Conservation (phyloP, 2,113 vertebrate genomes). For the Pagrus major region DNA sequence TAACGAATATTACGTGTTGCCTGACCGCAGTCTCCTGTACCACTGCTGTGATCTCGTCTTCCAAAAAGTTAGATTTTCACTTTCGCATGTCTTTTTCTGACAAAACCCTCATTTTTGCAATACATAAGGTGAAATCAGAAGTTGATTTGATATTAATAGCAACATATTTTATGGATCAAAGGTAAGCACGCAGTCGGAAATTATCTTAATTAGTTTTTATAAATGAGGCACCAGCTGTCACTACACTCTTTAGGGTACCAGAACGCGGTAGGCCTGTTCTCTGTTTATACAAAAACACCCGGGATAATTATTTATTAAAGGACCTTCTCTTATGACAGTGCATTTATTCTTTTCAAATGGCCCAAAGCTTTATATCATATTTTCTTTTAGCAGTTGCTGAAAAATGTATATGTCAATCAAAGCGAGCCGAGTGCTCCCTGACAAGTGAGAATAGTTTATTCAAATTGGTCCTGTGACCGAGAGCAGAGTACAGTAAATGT, state of each 20-base stretch:
- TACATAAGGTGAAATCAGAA: no score
- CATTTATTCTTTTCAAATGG: slow-evolving; percentile 17
- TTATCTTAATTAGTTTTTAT: no score
- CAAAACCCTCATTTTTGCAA: no score
- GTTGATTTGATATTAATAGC: no score
- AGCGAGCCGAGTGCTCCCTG: slow-evolving; percentile 86
- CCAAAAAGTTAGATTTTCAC: no score
- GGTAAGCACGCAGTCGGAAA: no score
- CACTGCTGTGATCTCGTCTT: no score
- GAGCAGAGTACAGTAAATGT: slow-evolving; percentile 86
- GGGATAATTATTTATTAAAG: slow-evolving; percentile 7
- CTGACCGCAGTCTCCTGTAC: no score
- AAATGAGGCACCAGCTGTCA: neutral
- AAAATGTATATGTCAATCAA: slow-evolving; percentile 87
- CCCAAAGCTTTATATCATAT: slow-evolving; percentile 42
- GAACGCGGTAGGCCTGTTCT: neutral
- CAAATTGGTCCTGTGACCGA: slow-evolving; percentile 85
- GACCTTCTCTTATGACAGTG: slow-evolving; percentile 3
- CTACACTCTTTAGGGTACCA: neutral
- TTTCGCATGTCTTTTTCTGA: no score
- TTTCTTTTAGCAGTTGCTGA: slow-evolving; percentile 57
- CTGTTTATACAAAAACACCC: neutral
- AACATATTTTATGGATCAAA: no score
- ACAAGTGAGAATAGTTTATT: slow-evolving; percentile 91
- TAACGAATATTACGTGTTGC: no score